A percentile compares a stretch with the other conserved stretches of the same genome.
phyloP scores from a whole-genome alignment of 2,113 vertebrate species.

The Amphiprion percula region DNA sequence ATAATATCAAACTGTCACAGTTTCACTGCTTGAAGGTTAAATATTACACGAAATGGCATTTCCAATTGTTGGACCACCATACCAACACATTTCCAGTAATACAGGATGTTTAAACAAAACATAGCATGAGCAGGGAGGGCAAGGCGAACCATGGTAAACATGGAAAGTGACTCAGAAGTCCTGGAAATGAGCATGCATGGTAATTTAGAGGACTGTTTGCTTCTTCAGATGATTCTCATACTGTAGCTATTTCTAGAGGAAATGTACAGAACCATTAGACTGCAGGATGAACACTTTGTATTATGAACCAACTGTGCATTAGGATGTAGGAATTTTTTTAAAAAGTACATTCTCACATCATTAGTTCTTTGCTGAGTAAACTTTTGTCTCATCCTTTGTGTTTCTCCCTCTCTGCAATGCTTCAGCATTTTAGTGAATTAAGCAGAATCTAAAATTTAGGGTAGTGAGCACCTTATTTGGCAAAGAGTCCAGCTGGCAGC shows the following conservation, averaged over 20 bases:
- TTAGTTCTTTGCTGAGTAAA: too few species aligned
- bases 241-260: constrained; percentile 2
- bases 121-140: constrained; percentile 1
- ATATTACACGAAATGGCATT: neutral
- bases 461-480: constrained; percentile 41
- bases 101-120: constrained; percentile 31
- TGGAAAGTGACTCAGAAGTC: constrained; percentile 42
- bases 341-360: too few species aligned
- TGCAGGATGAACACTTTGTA: neutral
- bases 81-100: constrained; percentile 25
- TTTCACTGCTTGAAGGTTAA: neutral
- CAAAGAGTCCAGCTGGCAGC: constrained; percentile 33
- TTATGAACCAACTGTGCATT: constrained; percentile 5
- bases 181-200: constrained; percentile 25
- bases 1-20: neutral
- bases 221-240: constrained; percentile 3
- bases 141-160: constrained; percentile 40
- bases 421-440: constrained; percentile 32
- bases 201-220: constrained; percentile 11
- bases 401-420: neutral
- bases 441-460: constrained; percentile 19
- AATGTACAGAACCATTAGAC: neutral
- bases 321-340: too few species aligned
- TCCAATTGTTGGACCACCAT: neutral
- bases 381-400: neutral